A percentile compares a stretch with the other conserved stretches of the same genome.
Conservation (phyloP, 2,888 invertebrate species). For the Archips xylosteana region DNA sequence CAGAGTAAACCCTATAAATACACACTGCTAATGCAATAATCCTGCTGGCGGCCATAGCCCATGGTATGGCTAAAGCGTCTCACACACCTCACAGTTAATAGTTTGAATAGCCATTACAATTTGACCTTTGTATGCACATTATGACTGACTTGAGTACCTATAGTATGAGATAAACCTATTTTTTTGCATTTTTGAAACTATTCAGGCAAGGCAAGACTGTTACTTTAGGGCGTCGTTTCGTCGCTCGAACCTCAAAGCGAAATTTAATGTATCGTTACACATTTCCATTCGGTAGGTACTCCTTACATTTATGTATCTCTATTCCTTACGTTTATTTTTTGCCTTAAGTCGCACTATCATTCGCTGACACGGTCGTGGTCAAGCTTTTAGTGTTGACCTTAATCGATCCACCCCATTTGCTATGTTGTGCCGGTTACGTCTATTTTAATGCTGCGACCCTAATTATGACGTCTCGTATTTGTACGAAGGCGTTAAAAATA, state of each 20-base stretch:
- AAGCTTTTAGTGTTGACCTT: constrained; percentile 13
- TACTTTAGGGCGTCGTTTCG: neutral
- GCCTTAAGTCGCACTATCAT: neutral
- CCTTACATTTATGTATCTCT: neutral
- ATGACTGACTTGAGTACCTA: neutral
- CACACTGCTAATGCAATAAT: no score
- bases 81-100: no score
- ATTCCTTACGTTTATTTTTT: neutral
- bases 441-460: neutral
- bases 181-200: neutral
- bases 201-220: neutral
- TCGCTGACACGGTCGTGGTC: neutral
- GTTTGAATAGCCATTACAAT: neutral
- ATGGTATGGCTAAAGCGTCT: no score
- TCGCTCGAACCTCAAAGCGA: neutral
- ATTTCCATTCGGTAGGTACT: neutral
- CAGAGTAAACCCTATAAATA: no score
- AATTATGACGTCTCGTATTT: neutral
- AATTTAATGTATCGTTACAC: neutral
- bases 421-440: neutral
- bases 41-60: no score
- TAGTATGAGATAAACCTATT: neutral
- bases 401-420: constrained; percentile 1
- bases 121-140: neutral
- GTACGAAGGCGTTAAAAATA: neutral